Evolutionary conservation across 2,888 invertebrate species (phyloP), one percentile per base, ranked within the genome.

Genomic region (Flexamia atlantica): DNA sequence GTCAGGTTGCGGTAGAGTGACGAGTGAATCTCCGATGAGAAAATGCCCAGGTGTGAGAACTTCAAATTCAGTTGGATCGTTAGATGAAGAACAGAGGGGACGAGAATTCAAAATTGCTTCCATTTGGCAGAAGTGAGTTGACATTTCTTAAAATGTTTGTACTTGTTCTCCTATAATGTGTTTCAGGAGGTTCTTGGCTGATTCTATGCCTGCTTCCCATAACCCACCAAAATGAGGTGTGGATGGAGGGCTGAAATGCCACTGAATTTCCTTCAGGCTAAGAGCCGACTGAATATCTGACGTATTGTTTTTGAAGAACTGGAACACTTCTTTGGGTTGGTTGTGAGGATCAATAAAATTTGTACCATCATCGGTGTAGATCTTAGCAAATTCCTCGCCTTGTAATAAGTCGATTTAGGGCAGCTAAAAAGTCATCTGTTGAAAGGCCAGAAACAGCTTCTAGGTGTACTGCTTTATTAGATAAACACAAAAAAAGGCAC

Each of bases 161-260:
- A 76, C 85, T 17, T 86, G 36, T 0, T 86, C 85, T 0, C 88
- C 88, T 7, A 89, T 74, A 0, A 88, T 85, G n/a, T 88, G 84
- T 28, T 85, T 86, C 0, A 89, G 74, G 83, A 89, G 89, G 83
- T 85, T 86, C 84, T 90, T 90, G 0, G 87, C 85, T 0, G 88
- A 88, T 72, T 89, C 89, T 0, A 89, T 89, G 12, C 87, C 88
- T 4, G 88, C 88, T 84, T 89, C 89, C 88, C 89, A 89, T 9
- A 89, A 83, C 4, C 89, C 89, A 12, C 89, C 89, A 81, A 88
- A 88, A 83, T 89, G 88, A 3, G 89, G 88, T 4, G 88, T 87
- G 32, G 72, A 85, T 1, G 88, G 88, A 7, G 89, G 89, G 25
- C 42, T 80, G 40, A 80, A 80, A 40, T 80, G 36, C 57, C 57